A percentile compares a stretch with the other conserved stretches of the same genome.
Evolutionary conservation across 2,888 invertebrate species (phyloP).

Genomic region (Drosophila recens): DNA sequence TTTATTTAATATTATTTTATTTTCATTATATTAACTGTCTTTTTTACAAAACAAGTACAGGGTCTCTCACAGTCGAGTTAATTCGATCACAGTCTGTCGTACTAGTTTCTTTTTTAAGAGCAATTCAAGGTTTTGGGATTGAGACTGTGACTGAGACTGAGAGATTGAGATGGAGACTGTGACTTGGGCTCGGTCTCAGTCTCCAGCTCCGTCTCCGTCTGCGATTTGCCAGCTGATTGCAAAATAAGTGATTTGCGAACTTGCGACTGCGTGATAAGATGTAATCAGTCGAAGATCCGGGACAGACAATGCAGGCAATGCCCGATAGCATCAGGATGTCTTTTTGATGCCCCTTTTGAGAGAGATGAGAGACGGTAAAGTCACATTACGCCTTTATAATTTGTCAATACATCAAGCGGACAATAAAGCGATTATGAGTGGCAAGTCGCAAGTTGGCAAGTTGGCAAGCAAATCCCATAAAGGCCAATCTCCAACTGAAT

Average conservation of each 20-base stretch:
- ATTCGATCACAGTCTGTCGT: not conserved
- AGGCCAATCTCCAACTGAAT: slow-evolving; percentile 19
- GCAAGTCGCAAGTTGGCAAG: slow-evolving; percentile 17
- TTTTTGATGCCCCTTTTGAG: not conserved
- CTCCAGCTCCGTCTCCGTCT: slow-evolving; percentile 6
- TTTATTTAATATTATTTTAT: not conserved
- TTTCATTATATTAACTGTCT: not conserved
- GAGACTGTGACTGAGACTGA: not conserved
- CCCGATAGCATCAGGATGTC: slow-evolving; percentile 1
- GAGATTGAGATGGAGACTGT: not conserved
- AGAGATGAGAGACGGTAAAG: not conserved
- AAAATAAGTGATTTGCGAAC: slow-evolving; percentile 75
- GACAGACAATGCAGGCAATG: not conserved
- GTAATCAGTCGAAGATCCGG: slow-evolving; percentile 60
- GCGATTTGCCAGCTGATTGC: slow-evolving; percentile 64
- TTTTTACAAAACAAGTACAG: not conserved
- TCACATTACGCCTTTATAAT: slow-evolving; percentile 66
- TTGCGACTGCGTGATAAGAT: slow-evolving; percentile 71
- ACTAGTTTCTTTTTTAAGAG: slow-evolving; percentile 3
- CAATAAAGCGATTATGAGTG: slow-evolving; percentile 73
- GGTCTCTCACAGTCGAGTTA: not conserved
- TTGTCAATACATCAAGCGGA: slow-evolving; percentile 77
- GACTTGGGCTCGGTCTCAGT: slow-evolving; percentile 29
- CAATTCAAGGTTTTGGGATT: slow-evolving; percentile 16
- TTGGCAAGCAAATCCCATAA: slow-evolving; percentile 40